Evolutionary conservation across 1,140 invertebrate genomes (phyloP).

Genomic region (Neodiprion pinetum): DNA sequence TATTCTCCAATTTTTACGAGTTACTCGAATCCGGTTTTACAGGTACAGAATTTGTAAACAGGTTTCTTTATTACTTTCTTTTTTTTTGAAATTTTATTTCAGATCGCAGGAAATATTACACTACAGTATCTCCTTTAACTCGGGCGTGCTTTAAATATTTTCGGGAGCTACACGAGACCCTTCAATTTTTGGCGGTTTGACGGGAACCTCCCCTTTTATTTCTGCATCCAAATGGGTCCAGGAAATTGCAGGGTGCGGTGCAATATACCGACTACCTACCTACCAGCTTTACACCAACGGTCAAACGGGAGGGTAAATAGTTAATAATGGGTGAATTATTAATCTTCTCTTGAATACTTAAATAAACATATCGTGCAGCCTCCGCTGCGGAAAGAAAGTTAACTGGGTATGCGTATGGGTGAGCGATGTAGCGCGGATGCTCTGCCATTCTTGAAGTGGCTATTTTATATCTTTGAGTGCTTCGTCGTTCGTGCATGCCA

Average conservation of each 20-base stretch:
- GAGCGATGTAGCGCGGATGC: background rate
- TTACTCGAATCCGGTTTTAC: too few species aligned
- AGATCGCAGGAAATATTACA: too few species aligned
- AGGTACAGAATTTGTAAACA: too few species aligned
- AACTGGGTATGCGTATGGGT: background rate
- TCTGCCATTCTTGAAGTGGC: background rate
- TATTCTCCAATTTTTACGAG: too few species aligned
- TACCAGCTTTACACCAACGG: background rate
- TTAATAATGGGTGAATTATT: conserved; percentile 3
- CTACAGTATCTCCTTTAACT: too few species aligned
- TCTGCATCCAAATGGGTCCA: background rate
- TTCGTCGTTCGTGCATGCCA: too few species aligned
- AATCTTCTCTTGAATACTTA: background rate
- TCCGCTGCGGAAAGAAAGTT: background rate
- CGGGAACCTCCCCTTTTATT: background rate
- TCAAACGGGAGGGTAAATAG: conserved; percentile 11
- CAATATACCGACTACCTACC: background rate
- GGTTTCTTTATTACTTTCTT: too few species aligned
- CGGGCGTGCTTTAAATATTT: too few species aligned
- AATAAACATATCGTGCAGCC: background rate
- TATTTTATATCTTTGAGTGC: background rate
- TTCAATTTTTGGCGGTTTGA: background rate
- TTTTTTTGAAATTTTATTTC: too few species aligned
- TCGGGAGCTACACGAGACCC: background rate
- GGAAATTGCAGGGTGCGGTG: background rate